Percentiles rank a stretch among this genome's conserved stretches.
Evolutionary conservation across 2,797 vertebrate genomes (phyloP).

Genomic region (Pelodytes ibericus): DNA sequence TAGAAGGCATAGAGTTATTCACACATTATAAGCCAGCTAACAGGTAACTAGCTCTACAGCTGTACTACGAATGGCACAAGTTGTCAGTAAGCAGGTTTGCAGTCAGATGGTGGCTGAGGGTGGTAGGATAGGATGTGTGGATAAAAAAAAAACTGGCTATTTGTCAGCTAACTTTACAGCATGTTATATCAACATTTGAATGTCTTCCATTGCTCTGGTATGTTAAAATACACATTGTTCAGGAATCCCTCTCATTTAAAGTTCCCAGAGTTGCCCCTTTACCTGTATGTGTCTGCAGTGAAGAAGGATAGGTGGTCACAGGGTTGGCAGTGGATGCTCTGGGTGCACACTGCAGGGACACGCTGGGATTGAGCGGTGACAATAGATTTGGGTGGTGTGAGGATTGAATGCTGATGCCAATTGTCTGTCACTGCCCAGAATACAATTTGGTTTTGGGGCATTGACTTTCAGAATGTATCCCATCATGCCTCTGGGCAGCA

Average conservation of each 20-base stretch:
- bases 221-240: not conserved
- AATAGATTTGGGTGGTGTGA: constrained; percentile 47
- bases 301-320: not conserved
- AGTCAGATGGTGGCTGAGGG: too few relatives aligned
- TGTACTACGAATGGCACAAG: too few relatives aligned
- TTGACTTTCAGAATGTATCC: constrained; percentile 56
- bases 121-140: too few relatives aligned
- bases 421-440: constrained; percentile 54
- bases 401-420: constrained; percentile 49
- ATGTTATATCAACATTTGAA: too few relatives aligned
- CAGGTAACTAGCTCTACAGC: too few relatives aligned
- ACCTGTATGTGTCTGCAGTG: constrained; percentile 29
- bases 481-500: constrained; percentile 46
- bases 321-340: constrained; percentile 15
- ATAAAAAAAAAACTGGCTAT: too few relatives aligned
- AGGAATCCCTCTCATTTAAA: not conserved
- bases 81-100: too few relatives aligned
- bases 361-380: constrained; percentile 43
- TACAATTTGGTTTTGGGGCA: constrained; percentile 56
- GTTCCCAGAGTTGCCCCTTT: not conserved
- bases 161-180: too few relatives aligned
- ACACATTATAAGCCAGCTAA: too few relatives aligned
- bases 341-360: constrained; percentile 30
- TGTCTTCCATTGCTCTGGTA: too few relatives aligned
- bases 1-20: too few relatives aligned